phyloP scores from a whole-genome alignment of 2,113 vertebrate genomes.

The Melierax canorus region DNA sequence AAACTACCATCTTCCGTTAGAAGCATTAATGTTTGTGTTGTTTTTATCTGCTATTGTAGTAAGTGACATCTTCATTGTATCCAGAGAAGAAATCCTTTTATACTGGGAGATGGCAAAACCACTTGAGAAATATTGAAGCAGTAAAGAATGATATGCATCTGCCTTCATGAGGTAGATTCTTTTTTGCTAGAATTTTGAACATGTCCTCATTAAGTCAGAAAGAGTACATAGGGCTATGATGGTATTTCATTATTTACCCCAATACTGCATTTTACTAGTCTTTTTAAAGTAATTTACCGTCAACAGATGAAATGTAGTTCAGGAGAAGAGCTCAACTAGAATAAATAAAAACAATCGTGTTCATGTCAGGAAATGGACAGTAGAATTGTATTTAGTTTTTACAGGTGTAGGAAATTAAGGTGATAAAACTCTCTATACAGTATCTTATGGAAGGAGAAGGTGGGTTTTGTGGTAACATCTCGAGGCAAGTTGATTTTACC shows the following conservation, averaged over 20 bases:
- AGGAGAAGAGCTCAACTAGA: neutral
- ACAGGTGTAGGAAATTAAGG: neutral
- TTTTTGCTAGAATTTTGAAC: neutral
- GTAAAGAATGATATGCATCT: neutral
- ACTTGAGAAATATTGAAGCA: neutral
- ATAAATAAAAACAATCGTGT: neutral
- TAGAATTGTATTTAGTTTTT: neutral
- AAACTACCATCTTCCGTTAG: neutral
- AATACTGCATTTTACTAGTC: neutral
- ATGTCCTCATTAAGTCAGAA: neutral
- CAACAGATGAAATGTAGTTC: neutral
- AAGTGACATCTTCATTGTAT: neutral
- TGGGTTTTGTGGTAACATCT: neutral
- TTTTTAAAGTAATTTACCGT: neutral
- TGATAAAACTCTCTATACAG: neutral
- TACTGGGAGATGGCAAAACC: neutral
- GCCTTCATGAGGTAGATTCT: neutral
- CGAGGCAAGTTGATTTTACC: neutral
- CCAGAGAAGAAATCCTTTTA: neutral
- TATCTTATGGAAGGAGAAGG: neutral
- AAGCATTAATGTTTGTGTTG: neutral
- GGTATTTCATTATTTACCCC: neutral
- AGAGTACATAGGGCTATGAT: neutral
- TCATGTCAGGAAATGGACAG: neutral
- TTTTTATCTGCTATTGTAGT: neutral